Conservation (phyloP, 2,113 vertebrate genomes). For the Lampris incognitus region DNA sequence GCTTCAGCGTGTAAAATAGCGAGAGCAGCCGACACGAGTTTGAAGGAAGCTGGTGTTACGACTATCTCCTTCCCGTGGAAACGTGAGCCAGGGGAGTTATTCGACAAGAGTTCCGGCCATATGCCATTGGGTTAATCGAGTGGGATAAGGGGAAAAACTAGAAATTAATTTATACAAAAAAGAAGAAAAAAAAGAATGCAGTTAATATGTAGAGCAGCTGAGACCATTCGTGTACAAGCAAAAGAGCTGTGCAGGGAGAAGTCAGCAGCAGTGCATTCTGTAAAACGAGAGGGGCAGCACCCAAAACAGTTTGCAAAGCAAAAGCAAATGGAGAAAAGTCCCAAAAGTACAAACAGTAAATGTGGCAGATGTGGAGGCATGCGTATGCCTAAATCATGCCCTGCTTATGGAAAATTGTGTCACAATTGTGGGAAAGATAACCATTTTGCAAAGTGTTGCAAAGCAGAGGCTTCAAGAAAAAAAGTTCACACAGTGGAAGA, state of each 20-base stretch:
- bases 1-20: no score
- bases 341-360: background rate
- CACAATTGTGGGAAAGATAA: constrained; percentile 19
- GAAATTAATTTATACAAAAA: no score
- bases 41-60: no score
- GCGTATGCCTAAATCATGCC: constrained; percentile 2
- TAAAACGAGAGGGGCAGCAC: constrained; percentile 4
- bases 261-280: background rate
- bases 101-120: no score
- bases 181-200: no score
- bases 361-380: background rate
- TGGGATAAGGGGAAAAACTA: no score
- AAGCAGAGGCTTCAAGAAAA: background rate
- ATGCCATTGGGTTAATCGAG: no score
- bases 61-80: no score
- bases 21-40: no score
- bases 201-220: constrained; percentile 9
- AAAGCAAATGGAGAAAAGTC: background rate
- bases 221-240: constrained; percentile 1
- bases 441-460: constrained; percentile 10
- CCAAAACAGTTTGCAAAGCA: constrained; percentile 1
- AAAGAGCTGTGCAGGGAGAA: constrained; percentile 4
- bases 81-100: no score
- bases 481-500: constrained; percentile 25
- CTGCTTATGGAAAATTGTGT: constrained; percentile 21